phyloP scores from a whole-genome alignment of 92 coral and sea anemone genomes.

The Paragorgia papillata region DNA sequence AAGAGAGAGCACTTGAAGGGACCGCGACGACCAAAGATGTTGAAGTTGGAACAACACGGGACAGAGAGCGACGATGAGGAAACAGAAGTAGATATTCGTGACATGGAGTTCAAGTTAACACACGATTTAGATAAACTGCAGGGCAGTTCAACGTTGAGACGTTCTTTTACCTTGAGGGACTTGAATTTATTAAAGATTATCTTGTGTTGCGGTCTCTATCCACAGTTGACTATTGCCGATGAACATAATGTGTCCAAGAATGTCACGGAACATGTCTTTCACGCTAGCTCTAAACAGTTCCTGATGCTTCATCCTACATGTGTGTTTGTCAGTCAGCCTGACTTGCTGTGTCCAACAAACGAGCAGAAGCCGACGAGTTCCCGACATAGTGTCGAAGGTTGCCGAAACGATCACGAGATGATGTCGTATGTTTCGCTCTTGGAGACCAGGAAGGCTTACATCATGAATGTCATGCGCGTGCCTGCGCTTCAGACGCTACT shows the following conservation, averaged over 20 bases:
- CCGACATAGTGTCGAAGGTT: conserved; percentile 47
- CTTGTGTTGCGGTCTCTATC: conserved; percentile 91
- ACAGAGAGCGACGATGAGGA: conserved; percentile 67
- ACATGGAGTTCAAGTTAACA: conserved; percentile 88
- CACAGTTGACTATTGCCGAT: conserved; percentile 88
- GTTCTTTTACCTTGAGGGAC: conserved; percentile 85
- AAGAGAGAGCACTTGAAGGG: conserved; percentile 82
- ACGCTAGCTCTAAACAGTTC: conserved; percentile 75
- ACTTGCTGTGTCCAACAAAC: conserved; percentile 61
- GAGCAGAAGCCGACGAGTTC: conserved; percentile 40
- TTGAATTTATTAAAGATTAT: conserved; percentile 85
- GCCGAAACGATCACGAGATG: conserved; percentile 69
- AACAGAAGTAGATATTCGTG: conserved; percentile 83
- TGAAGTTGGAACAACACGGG: conserved; percentile 85
- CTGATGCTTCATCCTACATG: conserved; percentile 86
- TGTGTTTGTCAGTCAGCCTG: conserved; percentile 84
- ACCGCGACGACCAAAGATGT: conserved; percentile 75
- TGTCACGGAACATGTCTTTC: conserved; percentile 95
- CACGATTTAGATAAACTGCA: conserved; percentile 86
- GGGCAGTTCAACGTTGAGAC: conserved; percentile 61
- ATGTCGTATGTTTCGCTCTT: conserved; percentile 87
- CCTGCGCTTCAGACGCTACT: conserved; percentile 95
- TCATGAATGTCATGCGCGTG: conserved; percentile 93
- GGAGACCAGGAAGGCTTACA: conserved; percentile 97
- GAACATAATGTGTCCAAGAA: conserved; percentile 81